phyloP scores from a whole-genome alignment of 2,797 vertebrate genomes.

The Darevskia nairensis region DNA sequence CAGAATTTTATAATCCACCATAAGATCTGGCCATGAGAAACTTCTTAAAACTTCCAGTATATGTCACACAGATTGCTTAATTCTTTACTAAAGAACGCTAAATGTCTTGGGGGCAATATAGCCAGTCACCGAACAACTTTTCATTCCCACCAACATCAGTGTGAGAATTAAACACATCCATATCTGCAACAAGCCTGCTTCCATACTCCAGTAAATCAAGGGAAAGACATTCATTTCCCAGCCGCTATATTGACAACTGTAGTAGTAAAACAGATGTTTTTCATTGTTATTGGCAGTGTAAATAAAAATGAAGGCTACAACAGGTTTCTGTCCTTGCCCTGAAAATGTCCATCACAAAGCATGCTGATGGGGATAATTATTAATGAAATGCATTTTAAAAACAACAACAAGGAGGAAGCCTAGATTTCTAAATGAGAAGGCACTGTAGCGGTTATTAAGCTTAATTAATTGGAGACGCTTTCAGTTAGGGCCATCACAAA shows the following conservation, averaged over 20 bases:
- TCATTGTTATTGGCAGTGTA: slow-evolving; percentile 71
- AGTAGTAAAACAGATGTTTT: slow-evolving; percentile 64
- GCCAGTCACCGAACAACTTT: slow-evolving; percentile 65
- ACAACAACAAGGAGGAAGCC: slow-evolving; percentile 56
- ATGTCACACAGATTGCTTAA: slow-evolving; percentile 55
- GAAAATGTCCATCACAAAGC: slow-evolving; percentile 78
- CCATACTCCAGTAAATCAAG: slow-evolving; percentile 63
- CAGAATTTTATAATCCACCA: slow-evolving; percentile 41
- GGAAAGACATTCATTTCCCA: slow-evolving; percentile 73
- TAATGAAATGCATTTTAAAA: slow-evolving; percentile 77
- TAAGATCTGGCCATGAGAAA: slow-evolving; percentile 58
- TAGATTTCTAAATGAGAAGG: slow-evolving; percentile 79
- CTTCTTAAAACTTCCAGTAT: slow-evolving; percentile 47
- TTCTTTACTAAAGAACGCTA: slow-evolving; percentile 72
- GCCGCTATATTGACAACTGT: slow-evolving; percentile 65
- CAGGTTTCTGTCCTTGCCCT: slow-evolving; percentile 70
- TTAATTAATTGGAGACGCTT: slow-evolving; percentile 73
- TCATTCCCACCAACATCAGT: slow-evolving; percentile 73
- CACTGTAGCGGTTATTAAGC: slow-evolving; percentile 75
- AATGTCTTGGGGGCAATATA: slow-evolving; percentile 69
- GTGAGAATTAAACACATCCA: slow-evolving; percentile 69
- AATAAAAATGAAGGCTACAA: slow-evolving; percentile 63
- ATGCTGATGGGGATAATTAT: slow-evolving; percentile 80
- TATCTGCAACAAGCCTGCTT: slow-evolving; percentile 74
- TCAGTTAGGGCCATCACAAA: slow-evolving; percentile 74